Conservation (phyloP, 2,888 invertebrate genomes). For the Nomada ferruginata region DNA sequence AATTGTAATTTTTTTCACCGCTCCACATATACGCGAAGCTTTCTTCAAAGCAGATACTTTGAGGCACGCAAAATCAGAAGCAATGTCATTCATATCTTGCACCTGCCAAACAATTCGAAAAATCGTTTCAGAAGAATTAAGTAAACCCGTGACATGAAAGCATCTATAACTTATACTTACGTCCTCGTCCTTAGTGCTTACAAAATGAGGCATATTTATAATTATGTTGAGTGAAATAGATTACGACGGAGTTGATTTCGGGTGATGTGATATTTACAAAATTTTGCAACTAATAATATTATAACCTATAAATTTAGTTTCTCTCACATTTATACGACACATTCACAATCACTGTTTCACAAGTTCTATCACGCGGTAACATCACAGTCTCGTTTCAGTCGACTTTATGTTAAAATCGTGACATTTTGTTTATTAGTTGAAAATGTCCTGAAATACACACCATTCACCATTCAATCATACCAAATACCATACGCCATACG, state of each 20-base stretch:
- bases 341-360: neutral
- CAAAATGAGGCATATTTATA: conserved; percentile 68
- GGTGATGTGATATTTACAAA: conserved; percentile 38
- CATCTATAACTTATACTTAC: conserved; percentile 52
- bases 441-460: conserved; percentile 5
- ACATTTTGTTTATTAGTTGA: conserved; percentile 20
- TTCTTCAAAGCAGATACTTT: conserved; percentile 87
- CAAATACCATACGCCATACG: conserved; percentile 3
- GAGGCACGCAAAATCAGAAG: conserved; percentile 84
- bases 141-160: neutral
- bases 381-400: neutral
- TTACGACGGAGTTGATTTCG: conserved; percentile 35
- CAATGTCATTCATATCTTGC: conserved; percentile 73
- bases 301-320: conserved; percentile 48
- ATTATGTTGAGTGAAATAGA: conserved; percentile 3
- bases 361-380: conserved; percentile 3
- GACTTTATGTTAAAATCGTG: conserved; percentile 22
- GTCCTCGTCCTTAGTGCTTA: conserved; percentile 55
- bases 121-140: neutral
- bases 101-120: conserved; percentile 30
- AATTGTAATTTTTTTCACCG: conserved; percentile 86
- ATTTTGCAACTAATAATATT: conserved; percentile 14
- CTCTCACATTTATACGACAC: conserved; percentile 13
- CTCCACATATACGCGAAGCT: conserved; percentile 85
- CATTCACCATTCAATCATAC: conserved; percentile 34